Evolutionary conservation across 1,140 invertebrate species (phyloP).

Genomic region (Heliconius hermathena): DNA sequence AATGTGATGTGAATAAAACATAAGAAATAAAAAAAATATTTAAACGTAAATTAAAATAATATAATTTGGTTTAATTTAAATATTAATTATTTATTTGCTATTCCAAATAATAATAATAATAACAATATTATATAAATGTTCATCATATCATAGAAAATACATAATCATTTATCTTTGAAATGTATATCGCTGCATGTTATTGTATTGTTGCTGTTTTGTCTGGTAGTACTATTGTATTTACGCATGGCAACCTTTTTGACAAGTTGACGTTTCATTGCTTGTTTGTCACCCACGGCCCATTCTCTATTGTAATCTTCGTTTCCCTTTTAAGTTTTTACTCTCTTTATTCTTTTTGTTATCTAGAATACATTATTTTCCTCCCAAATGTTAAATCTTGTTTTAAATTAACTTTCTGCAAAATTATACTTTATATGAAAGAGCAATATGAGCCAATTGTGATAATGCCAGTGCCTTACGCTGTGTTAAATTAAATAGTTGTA

Average conservation of each 20-base stretch:
- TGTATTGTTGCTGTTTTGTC: constrained; percentile 17
- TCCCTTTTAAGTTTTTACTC: neutral
- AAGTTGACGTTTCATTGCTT: constrained; percentile 29
- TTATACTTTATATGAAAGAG: neutral
- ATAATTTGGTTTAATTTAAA: neutral
- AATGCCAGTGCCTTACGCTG: constrained; percentile 16
- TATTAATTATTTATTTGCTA: neutral
- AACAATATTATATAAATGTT: neutral
- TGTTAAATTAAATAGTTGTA: constrained; percentile 40
- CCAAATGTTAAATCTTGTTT: neutral
- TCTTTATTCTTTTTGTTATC: constrained; percentile 8
- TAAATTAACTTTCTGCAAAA: neutral
- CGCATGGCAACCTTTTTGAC: constrained; percentile 45
- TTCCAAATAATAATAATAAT: neutral
- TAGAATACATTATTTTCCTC: neutral
- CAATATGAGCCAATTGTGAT: neutral
- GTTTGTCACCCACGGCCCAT: constrained; percentile 14
- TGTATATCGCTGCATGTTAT: constrained; percentile 10
- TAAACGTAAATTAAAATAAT: neutral
- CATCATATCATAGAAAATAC: constrained; percentile 4
- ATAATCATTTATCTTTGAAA: constrained; percentile 10
- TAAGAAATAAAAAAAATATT: neutral
- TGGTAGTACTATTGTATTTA: constrained; percentile 17
- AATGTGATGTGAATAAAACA: neutral
- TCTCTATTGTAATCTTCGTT: neutral